Percentiles rank a stretch among this genome's conserved stretches.
Conservation (phyloP, 1,140 invertebrate species). For the Oncopodura yosiiana region DNA sequence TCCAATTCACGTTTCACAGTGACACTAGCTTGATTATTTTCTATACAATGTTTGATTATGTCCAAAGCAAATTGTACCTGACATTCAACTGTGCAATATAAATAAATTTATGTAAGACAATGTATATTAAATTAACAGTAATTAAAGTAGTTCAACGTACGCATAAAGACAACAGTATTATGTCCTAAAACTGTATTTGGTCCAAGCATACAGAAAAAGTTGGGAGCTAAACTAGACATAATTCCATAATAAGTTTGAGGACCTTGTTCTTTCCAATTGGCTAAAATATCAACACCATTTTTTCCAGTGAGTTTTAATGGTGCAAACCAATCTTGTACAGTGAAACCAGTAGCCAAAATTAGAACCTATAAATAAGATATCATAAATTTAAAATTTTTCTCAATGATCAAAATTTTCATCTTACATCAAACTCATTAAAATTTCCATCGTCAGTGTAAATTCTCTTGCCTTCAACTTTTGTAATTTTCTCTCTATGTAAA, state of each 20-base stretch:
- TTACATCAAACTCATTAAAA: background rate
- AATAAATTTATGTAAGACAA: too few relatives aligned
- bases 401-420: background rate
- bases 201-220: background rate
- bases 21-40: background rate
- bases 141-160: too few relatives aligned
- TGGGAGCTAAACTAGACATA: background rate
- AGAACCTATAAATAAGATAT: background rate
- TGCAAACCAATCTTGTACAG: constrained; percentile 19
- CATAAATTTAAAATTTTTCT: background rate
- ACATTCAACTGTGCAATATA: too few relatives aligned
- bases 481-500: constrained; percentile 1
- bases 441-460: background rate
- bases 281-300: constrained; percentile 1
- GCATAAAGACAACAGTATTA: constrained; percentile 3
- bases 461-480: background rate
- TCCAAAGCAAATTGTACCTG: constrained; percentile 5
- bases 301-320: constrained; percentile 19
- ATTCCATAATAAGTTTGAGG: constrained; percentile 7
- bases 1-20: constrained; percentile 5
- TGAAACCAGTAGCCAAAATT: constrained; percentile 8
- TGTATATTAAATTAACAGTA: too few relatives aligned
- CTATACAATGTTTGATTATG: background rate
- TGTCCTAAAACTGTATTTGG: background rate
- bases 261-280: background rate